Evolutionary conservation across 37 sponge, comb jelly and placozoan genomes (phyloP), one percentile per base, ranked within the genome.

Genomic region (Aplysina aerophoba): DNA sequence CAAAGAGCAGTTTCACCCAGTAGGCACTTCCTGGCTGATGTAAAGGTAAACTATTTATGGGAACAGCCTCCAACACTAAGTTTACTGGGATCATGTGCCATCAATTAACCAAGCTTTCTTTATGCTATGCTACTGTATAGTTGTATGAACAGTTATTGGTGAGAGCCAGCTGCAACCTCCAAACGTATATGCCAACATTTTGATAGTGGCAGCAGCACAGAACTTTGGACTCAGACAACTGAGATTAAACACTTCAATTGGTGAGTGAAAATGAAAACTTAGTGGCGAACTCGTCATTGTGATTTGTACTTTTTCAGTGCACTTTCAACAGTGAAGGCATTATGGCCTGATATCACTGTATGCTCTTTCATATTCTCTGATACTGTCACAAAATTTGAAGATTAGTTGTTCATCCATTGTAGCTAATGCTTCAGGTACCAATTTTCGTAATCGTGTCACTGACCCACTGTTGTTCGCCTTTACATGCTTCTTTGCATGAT

Each of bases 401-500:
- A 71, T 71, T 12, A 71, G 31, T 27, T 71, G 36, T 71, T 27
- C 11, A 36, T 19, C 28, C 20, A 33, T 37, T 71, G 31, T 33
- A 28, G 31, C 73, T 71, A 71, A 71, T 20, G 35, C 21, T 82
- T 85, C 83, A 16, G 73, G 84, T 21, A 90, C 84, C 33, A 84
- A 37, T 67, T 78, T 83, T 40, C 87, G 39, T 15, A 90, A 84
- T 54, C 84, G 55, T 24, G 57, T 41, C 8, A 90, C 87, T 21
- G 84, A 60, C 8, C 83, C 74, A 87, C 83, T 90, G 72, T 57
- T 21, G 64, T 85, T 25, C 27, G 78, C 83, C 37, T 83, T 34
- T 13, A 79, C 60, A 63, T 86, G 34, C 68, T 59, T 65, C 68
- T 86, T 90, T 20, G 86, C 75, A 36, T 86, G 86, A 24, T 78